Conservation (phyloP, 2,888 invertebrate genomes). For the Clusia tigrina region DNA sequence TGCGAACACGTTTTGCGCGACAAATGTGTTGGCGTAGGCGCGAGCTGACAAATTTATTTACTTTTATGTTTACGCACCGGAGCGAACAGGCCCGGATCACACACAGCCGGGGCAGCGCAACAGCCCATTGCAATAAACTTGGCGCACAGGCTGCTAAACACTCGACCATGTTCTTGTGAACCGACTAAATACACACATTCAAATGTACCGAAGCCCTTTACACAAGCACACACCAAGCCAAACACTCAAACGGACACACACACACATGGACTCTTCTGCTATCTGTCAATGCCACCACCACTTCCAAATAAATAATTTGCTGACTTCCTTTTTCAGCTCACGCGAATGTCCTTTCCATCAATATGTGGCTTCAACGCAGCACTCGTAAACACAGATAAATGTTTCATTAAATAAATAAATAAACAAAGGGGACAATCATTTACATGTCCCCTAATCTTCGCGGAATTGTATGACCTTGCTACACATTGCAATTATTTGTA, state of each 20-base stretch:
- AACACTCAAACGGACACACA: neutral
- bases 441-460: too few relatives aligned
- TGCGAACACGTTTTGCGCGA: constrained; percentile 7
- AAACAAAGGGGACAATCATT: too few relatives aligned
- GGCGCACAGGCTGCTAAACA: too few relatives aligned
- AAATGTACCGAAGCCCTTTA: too few relatives aligned
- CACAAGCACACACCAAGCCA: neutral
- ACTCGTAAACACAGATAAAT: neutral
- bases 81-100: too few relatives aligned
- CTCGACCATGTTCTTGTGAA: too few relatives aligned
- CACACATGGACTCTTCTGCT: neutral
- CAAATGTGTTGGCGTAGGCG: neutral
- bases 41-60: constrained; percentile 4
- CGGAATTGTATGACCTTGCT: too few relatives aligned
- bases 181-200: too few relatives aligned
- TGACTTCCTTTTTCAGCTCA: constrained; percentile 12
- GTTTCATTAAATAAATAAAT: constrained; percentile 1
- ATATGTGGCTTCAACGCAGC: too few relatives aligned
- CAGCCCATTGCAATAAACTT: too few relatives aligned
- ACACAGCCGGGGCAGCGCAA: too few relatives aligned
- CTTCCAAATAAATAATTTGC: constrained; percentile 3
- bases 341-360: too few relatives aligned
- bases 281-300: neutral
- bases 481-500: neutral
- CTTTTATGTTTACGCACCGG: neutral